Evolutionary conservation across 2,797 vertebrate genomes (phyloP).

Genomic region (Microtus agrestis): DNA sequence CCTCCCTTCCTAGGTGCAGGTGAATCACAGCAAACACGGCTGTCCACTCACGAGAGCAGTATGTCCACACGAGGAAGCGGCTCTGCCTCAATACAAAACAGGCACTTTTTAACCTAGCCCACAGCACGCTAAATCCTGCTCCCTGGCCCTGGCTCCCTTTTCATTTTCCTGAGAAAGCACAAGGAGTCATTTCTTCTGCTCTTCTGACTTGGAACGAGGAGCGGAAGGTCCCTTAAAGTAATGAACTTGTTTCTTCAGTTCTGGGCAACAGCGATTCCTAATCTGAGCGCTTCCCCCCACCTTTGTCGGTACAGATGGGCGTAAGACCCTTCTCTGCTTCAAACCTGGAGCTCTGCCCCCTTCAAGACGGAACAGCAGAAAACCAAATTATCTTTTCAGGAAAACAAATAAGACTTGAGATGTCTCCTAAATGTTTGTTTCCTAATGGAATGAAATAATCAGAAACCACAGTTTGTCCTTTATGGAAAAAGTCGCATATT

Average conservation of each 20-base stretch:
- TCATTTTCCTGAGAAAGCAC: constrained; percentile 8
- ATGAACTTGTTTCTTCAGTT: constrained; percentile 14
- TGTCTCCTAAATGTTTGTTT: constrained; percentile 55
- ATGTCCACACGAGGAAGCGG: background rate
- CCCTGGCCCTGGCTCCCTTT: background rate
- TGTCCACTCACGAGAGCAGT: constrained; percentile 2
- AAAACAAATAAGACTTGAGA: constrained; percentile 34
- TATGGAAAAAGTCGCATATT: constrained; percentile 1
- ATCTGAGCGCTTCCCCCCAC: background rate
- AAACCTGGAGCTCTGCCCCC: background rate
- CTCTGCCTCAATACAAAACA: background rate
- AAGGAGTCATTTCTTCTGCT: background rate
- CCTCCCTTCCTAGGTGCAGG: background rate
- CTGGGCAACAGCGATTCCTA: background rate
- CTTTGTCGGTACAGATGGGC: background rate
- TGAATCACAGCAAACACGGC: background rate
- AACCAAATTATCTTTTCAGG: constrained; percentile 52
- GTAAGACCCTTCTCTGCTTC: no score
- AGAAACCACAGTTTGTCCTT: constrained; percentile 22
- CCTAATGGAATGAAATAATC: constrained; percentile 52
- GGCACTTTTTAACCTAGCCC: constrained; percentile 44
- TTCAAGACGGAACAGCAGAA: constrained; percentile 21
- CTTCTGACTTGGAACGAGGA: background rate
- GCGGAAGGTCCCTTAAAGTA: background rate
- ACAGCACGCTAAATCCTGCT: background rate